Evolutionary conservation across 2,888 invertebrate species (phyloP), one percentile per base, ranked within the genome.

Genomic region (Kuschelorhynchus macadamiae): DNA sequence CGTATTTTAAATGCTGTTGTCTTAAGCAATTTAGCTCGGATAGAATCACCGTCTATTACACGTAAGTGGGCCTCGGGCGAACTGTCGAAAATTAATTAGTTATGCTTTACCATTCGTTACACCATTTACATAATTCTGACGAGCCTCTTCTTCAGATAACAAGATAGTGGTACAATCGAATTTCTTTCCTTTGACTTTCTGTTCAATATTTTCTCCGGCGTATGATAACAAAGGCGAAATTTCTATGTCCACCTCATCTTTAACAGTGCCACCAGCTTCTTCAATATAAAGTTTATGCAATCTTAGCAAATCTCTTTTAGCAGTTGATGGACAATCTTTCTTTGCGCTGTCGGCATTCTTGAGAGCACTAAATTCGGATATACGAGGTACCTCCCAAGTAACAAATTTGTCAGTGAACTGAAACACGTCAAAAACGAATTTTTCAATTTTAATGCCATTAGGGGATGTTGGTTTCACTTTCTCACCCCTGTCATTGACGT

Each of bases 381-480:
- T 92, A 46, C 98, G 89, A 0, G 92, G 88, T 0, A 95, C 94
- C 85, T 98, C 97, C 90, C 97, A 94, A 4, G 95, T 95, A 9
- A 93, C 95, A 79, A 99, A 95, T 76, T 91, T 92, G 72, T 94
- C 90, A 0, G 97, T 91, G 83, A 95, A 96, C 79, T 93, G 93
- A 80, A 99, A 99, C 0, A 98, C 97, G 83, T 99, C 99, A 82
- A 99, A 99, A 8, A 99, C 94, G 82, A 99, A 99, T 83, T 98
- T 99, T 81, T 99, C 99, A 85, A 99, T 92, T 86, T 99, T 99
- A 72, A 99, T 95, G 8, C 98, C 99, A 78, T 99, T 99, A 0
- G 96, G 91, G 69, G 89, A 88, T 0, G 89, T 87, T 0, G 99
- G 98, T 71, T 89, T 91, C 36, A 90, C 86, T 47, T 89, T 86